Percentiles rank a stretch among this genome's conserved stretches.
These are phyloP conservation scores for Eulithis prunata DNA, from an alignment of 2,888 invertebrate genomes.

Conservation along the genomic window DNA sequence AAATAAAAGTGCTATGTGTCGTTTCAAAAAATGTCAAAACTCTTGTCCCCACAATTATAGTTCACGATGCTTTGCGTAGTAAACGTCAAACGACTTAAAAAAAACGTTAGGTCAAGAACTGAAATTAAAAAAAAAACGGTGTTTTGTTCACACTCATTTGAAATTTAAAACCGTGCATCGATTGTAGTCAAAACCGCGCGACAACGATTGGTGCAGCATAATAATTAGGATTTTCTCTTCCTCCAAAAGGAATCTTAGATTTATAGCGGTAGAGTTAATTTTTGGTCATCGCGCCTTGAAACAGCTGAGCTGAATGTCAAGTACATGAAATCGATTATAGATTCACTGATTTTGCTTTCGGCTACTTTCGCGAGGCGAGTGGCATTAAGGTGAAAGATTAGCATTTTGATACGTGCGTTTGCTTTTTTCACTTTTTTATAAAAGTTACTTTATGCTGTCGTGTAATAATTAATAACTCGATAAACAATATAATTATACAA, in stretches of 20 bases:
- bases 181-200: conserved; percentile 49
- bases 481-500: too few species aligned
- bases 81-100: too few species aligned
- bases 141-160: conserved; percentile 51
- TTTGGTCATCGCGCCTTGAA: conserved; percentile 42
- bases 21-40: too few species aligned
- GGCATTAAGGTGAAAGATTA: conserved; percentile 59
- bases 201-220: conserved; percentile 54
- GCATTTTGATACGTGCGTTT: conserved; percentile 44
- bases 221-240: conserved; percentile 43
- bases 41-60: too few species aligned
- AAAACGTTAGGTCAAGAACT: not conserved
- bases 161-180: conserved; percentile 66
- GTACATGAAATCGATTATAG: conserved; percentile 76
- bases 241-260: conserved; percentile 46
- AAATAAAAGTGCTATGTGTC: too few species aligned
- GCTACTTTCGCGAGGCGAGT: conserved; percentile 69
- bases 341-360: conserved; percentile 60
- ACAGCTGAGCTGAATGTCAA: conserved; percentile 70
- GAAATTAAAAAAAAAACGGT: conserved; percentile 61
- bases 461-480: too few species aligned
- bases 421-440: conserved; percentile 11
- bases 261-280: conserved; percentile 40
- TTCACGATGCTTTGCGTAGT: too few species aligned
- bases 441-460: not conserved